Base-by-base conservation (phyloP, 1,140 invertebrate species). In the Phenacoccus solenopsis region DNA sequence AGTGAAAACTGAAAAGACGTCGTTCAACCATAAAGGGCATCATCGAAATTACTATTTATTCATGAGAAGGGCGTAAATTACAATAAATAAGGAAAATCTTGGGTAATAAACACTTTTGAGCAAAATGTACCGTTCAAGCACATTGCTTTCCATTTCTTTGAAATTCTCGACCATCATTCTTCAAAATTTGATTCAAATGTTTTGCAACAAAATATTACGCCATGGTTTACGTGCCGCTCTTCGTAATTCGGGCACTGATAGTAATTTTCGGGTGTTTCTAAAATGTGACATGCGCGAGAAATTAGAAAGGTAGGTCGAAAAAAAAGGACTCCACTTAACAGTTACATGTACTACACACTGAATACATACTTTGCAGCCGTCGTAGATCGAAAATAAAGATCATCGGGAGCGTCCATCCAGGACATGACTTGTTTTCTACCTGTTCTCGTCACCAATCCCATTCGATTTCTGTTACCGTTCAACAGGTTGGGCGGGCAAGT, bases 361-460 rank as follows among this genome's bases (percentile, higher is more conserved):
- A 22, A 30, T 30, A 32, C 88, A 85, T 82, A 96, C 94, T 93
- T 97, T 76, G 90, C 93, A 75, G 85, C 83, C 75, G 92, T 89
- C 32, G 90, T 93, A 72, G 93, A 91, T 76, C 91, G 86, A 82
- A 96, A 98, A 80, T 95, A 98, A 68, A 97, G 89, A 81, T 98
- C 94, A 80, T 98, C 94, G 3, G 94, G 94, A 61, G 94, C 94
- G 81, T 98, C 94, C 87, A 96, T 94, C 94, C 93, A 97, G 76
- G 93, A 96, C 76, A 97, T 94, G 61, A 95, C 91, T 81, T 94
- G 92, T 76, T 94, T 93, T 16, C 90, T 84, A 5, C 84, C 84
- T 69, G 84, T 84, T 73, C 86, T 38, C 4, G 67, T 28, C 13
- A 64, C 59, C 22, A 64, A 16, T 5, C 59, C 59, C 59, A 64